Base-by-base conservation (phyloP, 1,140 invertebrate genomes). In the Scaptomyza montana region DNA sequence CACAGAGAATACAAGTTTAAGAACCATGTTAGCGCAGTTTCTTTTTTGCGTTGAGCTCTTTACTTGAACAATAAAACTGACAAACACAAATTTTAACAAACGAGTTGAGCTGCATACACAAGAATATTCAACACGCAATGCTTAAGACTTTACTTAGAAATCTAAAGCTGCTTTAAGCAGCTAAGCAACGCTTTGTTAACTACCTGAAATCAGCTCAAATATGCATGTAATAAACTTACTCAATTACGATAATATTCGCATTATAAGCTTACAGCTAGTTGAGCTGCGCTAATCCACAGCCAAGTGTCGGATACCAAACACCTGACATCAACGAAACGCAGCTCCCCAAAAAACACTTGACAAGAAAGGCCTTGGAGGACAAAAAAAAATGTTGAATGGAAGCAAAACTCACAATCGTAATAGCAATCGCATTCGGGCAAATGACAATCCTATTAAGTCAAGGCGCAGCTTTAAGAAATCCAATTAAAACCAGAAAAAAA, bases 391-490 rank as follows among this genome's bases (percentile, higher is more conserved):
- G 21, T 46, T 7, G 19, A 51, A 39, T 49, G 9, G 19, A 28
- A 36, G 9, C 43, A n/a, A 5, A 30, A 13, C 10, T 41, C 41
- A 39, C 36, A 70, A 59, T 33, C 54, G 33, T 45, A 73, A 77
- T 71, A 47, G 54, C 54, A 71, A 81, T 85, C 64, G 68, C 73
- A 84, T 74, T 85, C 50, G 46, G 45, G 66, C 54, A 70, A 86
- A 84, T 80, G 80, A 73, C 80, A 84, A 84, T 73, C 76, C 76
- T 78, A 77, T 87, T 89, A 70, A 68, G 72, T 73, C 67, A 82
- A 85, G 81, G 56, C 57, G 81, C 78, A 76, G 82, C 84, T 89
- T 87, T 89, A 87, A 87, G 84, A 78, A 87, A 87, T 87, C 82
- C 82, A 87, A 87, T 87, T 87, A 86, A 86, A 80, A 68, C 39